Conservation (phyloP, 2,113 vertebrate genomes). For the Mormoops blainvillei region DNA sequence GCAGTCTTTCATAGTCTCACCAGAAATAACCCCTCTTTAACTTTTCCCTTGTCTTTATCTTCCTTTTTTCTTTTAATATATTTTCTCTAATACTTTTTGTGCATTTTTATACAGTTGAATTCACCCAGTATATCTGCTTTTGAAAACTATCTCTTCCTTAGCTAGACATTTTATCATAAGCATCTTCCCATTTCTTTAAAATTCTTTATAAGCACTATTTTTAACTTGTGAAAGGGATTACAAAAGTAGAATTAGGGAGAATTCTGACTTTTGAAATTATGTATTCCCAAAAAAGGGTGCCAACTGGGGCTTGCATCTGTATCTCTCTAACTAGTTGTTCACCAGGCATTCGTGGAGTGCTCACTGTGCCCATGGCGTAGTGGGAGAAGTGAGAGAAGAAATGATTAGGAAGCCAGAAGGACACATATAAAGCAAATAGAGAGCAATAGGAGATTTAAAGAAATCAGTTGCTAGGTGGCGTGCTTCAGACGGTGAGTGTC, state of each 20-base stretch:
- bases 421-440: background rate
- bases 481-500: background rate
- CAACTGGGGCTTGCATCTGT: background rate
- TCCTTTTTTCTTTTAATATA: background rate
- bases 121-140: slow-evolving; percentile 43
- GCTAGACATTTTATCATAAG: slow-evolving; percentile 56
- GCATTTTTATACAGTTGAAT: slow-evolving; percentile 2
- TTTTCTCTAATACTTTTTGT: slow-evolving; percentile 32
- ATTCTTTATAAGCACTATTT: slow-evolving; percentile 18
- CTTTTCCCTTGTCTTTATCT: slow-evolving; percentile 30
- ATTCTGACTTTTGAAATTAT: slow-evolving; percentile 34
- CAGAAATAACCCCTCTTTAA: slow-evolving; percentile 23
- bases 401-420: background rate
- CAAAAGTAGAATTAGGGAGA: slow-evolving; percentile 7
- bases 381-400: background rate
- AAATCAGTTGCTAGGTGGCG: background rate
- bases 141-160: slow-evolving; percentile 34
- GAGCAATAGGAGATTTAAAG: background rate
- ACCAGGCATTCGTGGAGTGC: background rate
- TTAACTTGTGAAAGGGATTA: slow-evolving; percentile 29
- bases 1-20: background rate
- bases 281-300: background rate
- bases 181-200: slow-evolving; percentile 49
- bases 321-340: background rate
- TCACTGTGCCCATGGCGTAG: background rate